A percentile compares a stretch with the other conserved stretches of the same genome.
Evolutionary conservation across 2,113 vertebrate genomes (phyloP).

Genomic region (Narcine bancroftii): DNA sequence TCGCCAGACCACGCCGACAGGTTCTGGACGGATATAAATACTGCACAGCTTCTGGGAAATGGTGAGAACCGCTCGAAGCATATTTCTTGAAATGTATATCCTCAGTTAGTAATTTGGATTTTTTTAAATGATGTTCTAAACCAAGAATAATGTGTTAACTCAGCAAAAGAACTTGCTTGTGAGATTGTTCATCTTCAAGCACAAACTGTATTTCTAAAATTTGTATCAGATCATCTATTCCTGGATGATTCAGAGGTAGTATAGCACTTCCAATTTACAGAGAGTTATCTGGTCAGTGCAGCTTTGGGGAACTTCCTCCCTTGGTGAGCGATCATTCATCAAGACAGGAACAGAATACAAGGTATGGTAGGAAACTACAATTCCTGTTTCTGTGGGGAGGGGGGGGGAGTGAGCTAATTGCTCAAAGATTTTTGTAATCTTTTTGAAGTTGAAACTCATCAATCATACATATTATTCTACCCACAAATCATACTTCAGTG

Average conservation of each 20-base stretch:
- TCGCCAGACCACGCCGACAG: not conserved
- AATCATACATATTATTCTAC: not conserved
- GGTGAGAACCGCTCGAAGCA: not conserved
- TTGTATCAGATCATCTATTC: not conserved
- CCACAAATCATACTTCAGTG: not conserved
- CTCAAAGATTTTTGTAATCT: not conserved
- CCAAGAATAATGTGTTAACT: not conserved
- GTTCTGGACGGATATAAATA: not conserved
- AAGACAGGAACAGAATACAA: too few relatives aligned
- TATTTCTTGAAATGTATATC: not conserved
- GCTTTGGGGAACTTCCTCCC: too few relatives aligned
- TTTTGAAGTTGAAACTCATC: not conserved
- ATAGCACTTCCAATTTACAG: too few relatives aligned
- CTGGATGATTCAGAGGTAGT: not conserved
- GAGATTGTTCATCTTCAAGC: not conserved
- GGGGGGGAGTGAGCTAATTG: not conserved
- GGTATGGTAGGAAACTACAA: not conserved
- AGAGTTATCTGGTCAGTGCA: too few relatives aligned
- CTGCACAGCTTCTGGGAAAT: not conserved
- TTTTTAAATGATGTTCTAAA: not conserved
- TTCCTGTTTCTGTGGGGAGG: not conserved
- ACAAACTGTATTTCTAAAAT: not conserved
- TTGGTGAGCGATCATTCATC: too few relatives aligned
- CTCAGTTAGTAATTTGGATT: not conserved
- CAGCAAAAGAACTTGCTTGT: not conserved